Base-by-base conservation (phyloP, 2,113 vertebrate species). In the Rousettus leschenaultii region DNA sequence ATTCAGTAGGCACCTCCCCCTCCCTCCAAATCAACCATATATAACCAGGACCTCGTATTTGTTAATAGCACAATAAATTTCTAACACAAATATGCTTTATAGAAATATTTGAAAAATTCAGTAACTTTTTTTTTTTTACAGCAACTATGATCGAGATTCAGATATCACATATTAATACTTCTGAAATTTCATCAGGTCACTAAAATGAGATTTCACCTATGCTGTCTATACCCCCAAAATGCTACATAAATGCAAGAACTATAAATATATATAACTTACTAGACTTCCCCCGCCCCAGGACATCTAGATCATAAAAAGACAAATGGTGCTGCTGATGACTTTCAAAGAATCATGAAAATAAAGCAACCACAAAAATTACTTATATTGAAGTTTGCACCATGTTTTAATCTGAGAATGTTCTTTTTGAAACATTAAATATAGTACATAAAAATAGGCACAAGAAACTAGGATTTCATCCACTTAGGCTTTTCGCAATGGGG, bases 341-440 rank as follows among this genome's bases (percentile, higher is more conserved):
- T 92, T 93, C 89, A 93, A 93, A 88, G 71, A 80, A 95, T 40
- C 82, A 92, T 59, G 57, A 91, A 94, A 92, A 90, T 79, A 91
- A 97, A 97, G 63, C 51, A 85, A 96, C 40, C n/a, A 88, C 1
- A 45, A 43, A 85, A 66, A 91, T 71, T 91, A 79, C 53, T 86
- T 89, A 86, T 83, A 79, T 78, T 94, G 63, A 80, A 79, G 28
- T 94, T 68, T 84, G 43, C 8, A 79, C 19, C 63, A 59, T 51
- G 28, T n/a, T 95, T 95, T 95, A 87, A 83, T 61, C 51, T 85
- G 65, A 96, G 65, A 88, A 92, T 10, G 78, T 40, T 88, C 51
- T 61, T 95, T 96, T 78, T 90, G 38, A 83, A 92, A 95, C 93
- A 48, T 89, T 63, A 95, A 94, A 83, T 88, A 61, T 0, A 89